These are phyloP conservation scores for Urocitellus parryii DNA, from an alignment of 2,113 vertebrate species.

Conservation along the genomic window DNA sequence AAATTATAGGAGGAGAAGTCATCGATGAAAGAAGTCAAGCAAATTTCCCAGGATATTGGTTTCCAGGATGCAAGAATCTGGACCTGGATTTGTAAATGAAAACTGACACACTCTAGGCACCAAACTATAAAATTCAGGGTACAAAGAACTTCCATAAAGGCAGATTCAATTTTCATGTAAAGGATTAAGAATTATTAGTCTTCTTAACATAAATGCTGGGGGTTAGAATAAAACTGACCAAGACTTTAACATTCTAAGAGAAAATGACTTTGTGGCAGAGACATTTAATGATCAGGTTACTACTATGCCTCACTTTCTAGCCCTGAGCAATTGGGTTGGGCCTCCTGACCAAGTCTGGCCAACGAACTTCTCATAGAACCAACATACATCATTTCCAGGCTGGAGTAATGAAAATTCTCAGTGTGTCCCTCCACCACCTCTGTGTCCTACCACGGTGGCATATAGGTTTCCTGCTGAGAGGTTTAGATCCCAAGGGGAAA, in stretches of 20 bases:
- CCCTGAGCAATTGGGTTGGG: neutral
- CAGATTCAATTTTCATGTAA: neutral
- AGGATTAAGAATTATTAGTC: neutral
- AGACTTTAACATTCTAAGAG: neutral
- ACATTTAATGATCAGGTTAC: neutral
- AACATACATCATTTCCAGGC: neutral
- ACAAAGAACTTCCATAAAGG: neutral
- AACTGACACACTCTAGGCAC: neutral
- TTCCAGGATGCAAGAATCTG: neutral
- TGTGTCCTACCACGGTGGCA: neutral
- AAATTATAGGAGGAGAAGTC: conserved; percentile 1
- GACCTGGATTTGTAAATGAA: neutral
- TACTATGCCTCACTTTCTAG: neutral
- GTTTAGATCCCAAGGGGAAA: neutral
- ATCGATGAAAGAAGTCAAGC: neutral
- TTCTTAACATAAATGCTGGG: conserved; percentile 15
- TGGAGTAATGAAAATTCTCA: neutral
- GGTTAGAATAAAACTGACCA: neutral
- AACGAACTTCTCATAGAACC: neutral
- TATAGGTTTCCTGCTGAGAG: neutral
- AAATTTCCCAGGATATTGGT: neutral
- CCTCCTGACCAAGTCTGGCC: neutral
- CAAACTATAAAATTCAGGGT: neutral
- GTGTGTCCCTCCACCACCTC: neutral
- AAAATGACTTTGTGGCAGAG: neutral